A percentile compares a stretch with the other conserved stretches of the same genome.
These are phyloP conservation scores for Xiphydria camelus DNA, from an alignment of 2,888 invertebrate genomes.

Conservation along the genomic window DNA sequence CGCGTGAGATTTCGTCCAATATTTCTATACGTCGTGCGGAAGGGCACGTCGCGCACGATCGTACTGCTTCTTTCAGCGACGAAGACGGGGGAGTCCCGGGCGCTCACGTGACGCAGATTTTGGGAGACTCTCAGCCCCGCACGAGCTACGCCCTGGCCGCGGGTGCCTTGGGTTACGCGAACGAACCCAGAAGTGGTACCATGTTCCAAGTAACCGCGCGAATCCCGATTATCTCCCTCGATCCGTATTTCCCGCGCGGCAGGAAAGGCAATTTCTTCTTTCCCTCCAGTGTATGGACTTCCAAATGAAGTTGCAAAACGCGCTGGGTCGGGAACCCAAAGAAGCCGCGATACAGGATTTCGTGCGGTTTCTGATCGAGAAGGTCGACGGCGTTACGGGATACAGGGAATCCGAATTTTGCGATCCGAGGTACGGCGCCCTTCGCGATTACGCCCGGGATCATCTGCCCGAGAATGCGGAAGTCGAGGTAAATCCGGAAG, in stretches of 20 bases:
- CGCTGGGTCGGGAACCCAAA: slow-evolving; percentile 36
- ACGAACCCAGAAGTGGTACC: slow-evolving; percentile 43
- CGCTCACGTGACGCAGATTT: slow-evolving; percentile 48
- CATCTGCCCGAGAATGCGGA: slow-evolving; percentile 34
- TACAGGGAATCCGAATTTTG: slow-evolving; percentile 30
- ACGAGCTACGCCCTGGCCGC: slow-evolving; percentile 43
- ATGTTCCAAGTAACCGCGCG: slow-evolving; percentile 30
- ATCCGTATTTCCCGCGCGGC: neutral
- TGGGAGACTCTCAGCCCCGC: slow-evolving; percentile 38
- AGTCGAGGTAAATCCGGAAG: slow-evolving; percentile 35
- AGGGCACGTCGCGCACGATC: too few species aligned
- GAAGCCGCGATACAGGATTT: slow-evolving; percentile 34
- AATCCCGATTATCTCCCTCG: neutral
- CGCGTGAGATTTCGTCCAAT: slow-evolving; percentile 36
- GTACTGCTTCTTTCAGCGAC: too few species aligned
- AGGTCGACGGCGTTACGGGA: slow-evolving; percentile 32
- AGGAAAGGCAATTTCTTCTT: neutral
- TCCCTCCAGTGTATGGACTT: slow-evolving; percentile 41
- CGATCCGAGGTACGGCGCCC: slow-evolving; percentile 39
- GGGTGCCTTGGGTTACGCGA: slow-evolving; percentile 34
- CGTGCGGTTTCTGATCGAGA: slow-evolving; percentile 28
- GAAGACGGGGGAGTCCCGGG: slow-evolving; percentile 63
- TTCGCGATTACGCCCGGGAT: slow-evolving; percentile 36
- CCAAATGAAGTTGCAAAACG: slow-evolving; percentile 31
- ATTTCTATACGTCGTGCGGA: neutral